Base-by-base conservation (phyloP, 2,113 vertebrate species). In the Lampris incognitus region DNA sequence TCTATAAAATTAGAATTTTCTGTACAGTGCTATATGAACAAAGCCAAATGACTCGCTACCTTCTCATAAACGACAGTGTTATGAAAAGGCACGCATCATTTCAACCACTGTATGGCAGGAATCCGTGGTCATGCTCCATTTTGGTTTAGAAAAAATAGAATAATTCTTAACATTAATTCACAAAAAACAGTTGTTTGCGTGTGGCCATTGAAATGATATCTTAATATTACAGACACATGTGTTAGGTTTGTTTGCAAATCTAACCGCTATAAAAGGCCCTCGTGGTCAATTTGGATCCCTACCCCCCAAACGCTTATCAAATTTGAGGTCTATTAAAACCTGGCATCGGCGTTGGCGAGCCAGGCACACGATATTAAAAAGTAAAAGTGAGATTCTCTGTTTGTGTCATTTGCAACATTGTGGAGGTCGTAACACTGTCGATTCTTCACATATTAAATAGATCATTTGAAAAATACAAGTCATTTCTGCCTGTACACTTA, bases 1-100 rank as follows among this genome's bases (percentile, higher is more conserved):
- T 88, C 93, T 95, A 95, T 93, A 95, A 95, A 95, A 94, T 93
- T 94, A 93, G 90, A 94, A 79, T 93, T 93, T 94, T 94, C 92
- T 95, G 93, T 95, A 94, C 94, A 95, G 91, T 92, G 91, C 91
- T 93, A 91, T 94, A 94, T 93, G 91, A 95, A 93, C 88, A 93
- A 94, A 92, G 90, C 91, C 88, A 90, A 92, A 89, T 89, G 89
- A 93, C 83, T 89, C 72, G 85, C 86, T 83, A 85, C 91, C 92
- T 94, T 92, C 85, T 92, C 93, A 93, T 92, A 92, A 93, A 92
- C 88, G 84, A 68, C 74, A 9, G 66, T 75, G 82, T 89, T 91
- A 92, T 93, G 94, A 94, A 93, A 93, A 94, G 93, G 89, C 89
- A 90, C 83, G 84, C 78, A 83, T 92, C 85, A 92, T 93, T 93